Conservation (phyloP, 2,113 vertebrate species). For the human region GRCh38 chr15:56429501-56430000, state of each 20-base stretch:
- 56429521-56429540: background rate
- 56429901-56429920: background rate
- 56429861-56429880: background rate
- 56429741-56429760: background rate
- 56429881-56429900: background rate
- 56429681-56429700: background rate
- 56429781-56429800: background rate
- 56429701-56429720: background rate
- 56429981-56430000: slow-evolving; percentile 22
- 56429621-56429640: background rate
- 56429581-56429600: background rate
- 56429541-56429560: background rate
- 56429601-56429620: background rate
- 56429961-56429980: background rate
- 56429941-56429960: background rate
- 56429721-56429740: slow-evolving; percentile 36
- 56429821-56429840: slow-evolving; percentile 19
- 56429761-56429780: background rate
- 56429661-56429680: slow-evolving; percentile 7
- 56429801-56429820: background rate
- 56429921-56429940: slow-evolving; percentile 15
- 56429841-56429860: background rate
- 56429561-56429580: background rate
- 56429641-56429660: background rate
- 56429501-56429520: background rate